Evolutionary conservation across 30 jellyfish, hydroid and myxozoan species (phyloP).

Genomic region (Sanderia malayensis): DNA sequence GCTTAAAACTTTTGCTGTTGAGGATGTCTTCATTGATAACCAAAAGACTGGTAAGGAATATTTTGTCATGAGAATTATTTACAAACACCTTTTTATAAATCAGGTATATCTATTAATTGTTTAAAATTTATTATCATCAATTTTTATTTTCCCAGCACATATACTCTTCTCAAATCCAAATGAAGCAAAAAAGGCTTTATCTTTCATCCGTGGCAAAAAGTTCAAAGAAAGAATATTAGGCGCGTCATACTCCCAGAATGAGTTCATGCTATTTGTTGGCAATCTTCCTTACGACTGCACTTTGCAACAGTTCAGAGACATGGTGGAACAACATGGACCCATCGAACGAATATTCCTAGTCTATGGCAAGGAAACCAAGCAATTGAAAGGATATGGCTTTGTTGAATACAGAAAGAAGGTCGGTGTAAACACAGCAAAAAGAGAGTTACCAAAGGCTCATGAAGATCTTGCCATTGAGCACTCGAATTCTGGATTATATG

Average conservation of each 20-base stretch:
- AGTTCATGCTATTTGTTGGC: conserved; percentile 65
- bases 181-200: conserved; percentile 54
- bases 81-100: no score
- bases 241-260: conserved; percentile 54
- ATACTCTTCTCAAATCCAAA: conserved; percentile 45
- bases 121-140: no score
- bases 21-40: no score
- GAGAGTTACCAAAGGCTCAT: conserved; percentile 11
- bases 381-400: conserved; percentile 84
- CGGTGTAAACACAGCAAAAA: conserved; percentile 45
- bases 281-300: conserved; percentile 58
- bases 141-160: conserved; percentile 47
- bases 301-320: conserved; percentile 29
- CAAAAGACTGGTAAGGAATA: no score
- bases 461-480: conserved; percentile 41
- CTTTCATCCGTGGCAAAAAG: conserved; percentile 20
- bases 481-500: conserved; percentile 58
- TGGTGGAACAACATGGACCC: conserved; percentile 55
- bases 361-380: conserved; percentile 66
- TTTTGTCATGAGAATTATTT: no score
- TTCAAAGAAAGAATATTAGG: conserved; percentile 36
- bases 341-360: conserved; percentile 60
- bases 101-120: no score
- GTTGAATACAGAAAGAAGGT: conserved; percentile 55
- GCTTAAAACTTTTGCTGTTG: no score